phyloP scores from a whole-genome alignment of 2,888 invertebrate species.

The Agrilus mali region DNA sequence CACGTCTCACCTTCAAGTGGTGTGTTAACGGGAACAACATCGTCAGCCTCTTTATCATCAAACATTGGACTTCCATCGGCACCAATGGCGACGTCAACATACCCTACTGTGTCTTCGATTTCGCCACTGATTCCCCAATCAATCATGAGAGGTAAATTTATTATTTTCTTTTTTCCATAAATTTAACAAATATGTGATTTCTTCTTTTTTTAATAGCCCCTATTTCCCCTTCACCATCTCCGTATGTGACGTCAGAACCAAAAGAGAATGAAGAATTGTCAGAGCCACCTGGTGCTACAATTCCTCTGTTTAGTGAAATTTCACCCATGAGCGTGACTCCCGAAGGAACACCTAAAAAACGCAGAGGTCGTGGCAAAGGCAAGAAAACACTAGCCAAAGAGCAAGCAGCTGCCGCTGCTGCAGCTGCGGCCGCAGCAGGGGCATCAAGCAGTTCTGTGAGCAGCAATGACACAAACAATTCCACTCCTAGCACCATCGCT shows the following conservation, averaged over 20 bases:
- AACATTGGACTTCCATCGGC: neutral
- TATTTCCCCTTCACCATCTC: neutral
- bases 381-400: slow-evolving; percentile 35
- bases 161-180: no score
- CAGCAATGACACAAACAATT: slow-evolving; percentile 18
- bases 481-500: slow-evolving; percentile 21
- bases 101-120: neutral
- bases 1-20: no score
- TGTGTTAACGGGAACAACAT: neutral
- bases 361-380: slow-evolving; percentile 32
- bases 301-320: slow-evolving; percentile 26
- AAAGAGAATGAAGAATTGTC: slow-evolving; percentile 25
- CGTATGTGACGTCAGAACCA: slow-evolving; percentile 8
- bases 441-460: slow-evolving; percentile 13
- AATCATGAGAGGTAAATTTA: no score
- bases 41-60: neutral
- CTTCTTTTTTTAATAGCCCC: no score
- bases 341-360: slow-evolving; percentile 28
- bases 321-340: slow-evolving; percentile 13
- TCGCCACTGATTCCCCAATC: no score
- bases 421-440: slow-evolving; percentile 34
- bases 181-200: no score
- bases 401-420: slow-evolving; percentile 38
- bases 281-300: slow-evolving; percentile 27
- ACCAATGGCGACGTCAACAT: slow-evolving; percentile 1